Evolutionary conservation across 2,888 invertebrate genomes (phyloP).

Genomic region (Allophyes oxyacanthae): DNA sequence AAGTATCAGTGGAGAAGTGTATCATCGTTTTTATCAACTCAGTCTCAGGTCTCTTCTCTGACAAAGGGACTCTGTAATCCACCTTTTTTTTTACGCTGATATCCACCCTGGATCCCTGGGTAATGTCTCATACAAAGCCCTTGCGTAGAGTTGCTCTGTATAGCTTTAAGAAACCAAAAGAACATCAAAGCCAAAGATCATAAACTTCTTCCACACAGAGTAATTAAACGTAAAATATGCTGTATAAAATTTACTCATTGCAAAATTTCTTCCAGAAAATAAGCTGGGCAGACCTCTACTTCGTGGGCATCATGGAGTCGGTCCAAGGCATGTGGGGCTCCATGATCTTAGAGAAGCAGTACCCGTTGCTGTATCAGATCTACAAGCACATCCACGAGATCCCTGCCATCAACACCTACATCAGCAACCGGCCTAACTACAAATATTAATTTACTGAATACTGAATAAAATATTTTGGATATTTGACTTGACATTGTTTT

Average conservation of each 20-base stretch:
- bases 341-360: conserved; percentile 55
- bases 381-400: conserved; percentile 58
- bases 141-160: too few species aligned
- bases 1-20: conserved; percentile 5
- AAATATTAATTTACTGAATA: conserved; percentile 26
- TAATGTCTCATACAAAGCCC: too few species aligned
- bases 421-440: conserved; percentile 62
- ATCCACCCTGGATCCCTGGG: too few species aligned
- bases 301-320: conserved; percentile 63
- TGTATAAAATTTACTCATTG: not conserved
- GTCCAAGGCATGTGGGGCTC: conserved; percentile 59
- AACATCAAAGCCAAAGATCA: too few species aligned
- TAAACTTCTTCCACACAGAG: too few species aligned
- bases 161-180: too few species aligned
- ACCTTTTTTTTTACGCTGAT: too few species aligned
- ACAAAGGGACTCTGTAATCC: too few species aligned
- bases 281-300: conserved; percentile 64
- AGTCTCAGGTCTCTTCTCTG: too few species aligned
- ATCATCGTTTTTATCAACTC: too few species aligned
- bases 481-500: too few species aligned
- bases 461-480: conserved; percentile 7
- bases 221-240: too few species aligned
- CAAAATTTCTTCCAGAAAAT: conserved; percentile 30
- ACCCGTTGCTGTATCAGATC: conserved; percentile 56
- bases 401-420: conserved; percentile 63